These are phyloP conservation scores for Halcyon smyrnensis DNA, from an alignment of 2,797 vertebrate genomes.

Conservation along the genomic window DNA sequence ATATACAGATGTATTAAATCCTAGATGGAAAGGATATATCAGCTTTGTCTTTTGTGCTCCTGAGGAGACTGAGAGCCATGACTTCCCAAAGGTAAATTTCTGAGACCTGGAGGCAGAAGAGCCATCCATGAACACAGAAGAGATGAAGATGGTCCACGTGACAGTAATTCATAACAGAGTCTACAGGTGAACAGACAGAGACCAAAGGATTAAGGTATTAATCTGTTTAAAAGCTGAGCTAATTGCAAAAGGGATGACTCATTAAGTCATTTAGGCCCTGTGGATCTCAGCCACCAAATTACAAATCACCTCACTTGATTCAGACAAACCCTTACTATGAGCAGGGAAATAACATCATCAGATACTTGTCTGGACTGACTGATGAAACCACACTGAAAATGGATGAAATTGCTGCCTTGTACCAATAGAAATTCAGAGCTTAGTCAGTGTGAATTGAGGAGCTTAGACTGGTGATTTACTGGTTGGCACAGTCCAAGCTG, in stretches of 20 bases:
- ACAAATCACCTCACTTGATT: neutral
- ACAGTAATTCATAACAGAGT: neutral
- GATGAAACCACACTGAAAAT: neutral
- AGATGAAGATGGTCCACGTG: neutral
- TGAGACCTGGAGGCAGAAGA: neutral
- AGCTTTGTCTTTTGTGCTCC: neutral
- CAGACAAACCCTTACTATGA: neutral
- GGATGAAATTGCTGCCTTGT: neutral
- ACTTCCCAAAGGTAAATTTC: neutral
- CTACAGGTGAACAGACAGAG: neutral
- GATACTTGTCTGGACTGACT: neutral
- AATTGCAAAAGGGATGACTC: neutral
- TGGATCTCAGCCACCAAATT: neutral
- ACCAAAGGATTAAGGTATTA: neutral
- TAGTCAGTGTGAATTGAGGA: neutral
- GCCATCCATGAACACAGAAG: neutral
- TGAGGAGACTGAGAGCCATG: neutral
- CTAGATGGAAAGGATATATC: neutral
- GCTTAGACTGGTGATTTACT: neutral
- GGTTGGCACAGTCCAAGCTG: rapidly evolving
- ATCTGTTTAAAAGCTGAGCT: neutral
- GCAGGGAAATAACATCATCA: neutral
- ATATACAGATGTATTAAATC: neutral
- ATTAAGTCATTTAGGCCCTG: neutral
- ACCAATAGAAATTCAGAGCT: neutral